Percentiles rank a stretch among this genome's conserved stretches.
Conservation (phyloP, 2,113 vertebrate genomes). For the Zosterops borbonicus region DNA sequence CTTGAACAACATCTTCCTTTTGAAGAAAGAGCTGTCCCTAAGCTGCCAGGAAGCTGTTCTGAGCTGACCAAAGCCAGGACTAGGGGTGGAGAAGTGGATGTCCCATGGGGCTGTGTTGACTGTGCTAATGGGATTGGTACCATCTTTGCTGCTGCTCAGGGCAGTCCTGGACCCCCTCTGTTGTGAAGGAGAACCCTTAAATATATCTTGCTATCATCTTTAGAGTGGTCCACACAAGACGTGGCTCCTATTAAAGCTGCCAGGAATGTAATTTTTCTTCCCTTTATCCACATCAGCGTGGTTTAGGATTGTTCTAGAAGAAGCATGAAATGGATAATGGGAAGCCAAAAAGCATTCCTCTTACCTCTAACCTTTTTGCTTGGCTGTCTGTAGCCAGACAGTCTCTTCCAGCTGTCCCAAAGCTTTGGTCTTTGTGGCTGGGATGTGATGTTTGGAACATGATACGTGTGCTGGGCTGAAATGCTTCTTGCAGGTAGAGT, state of each 20-base stretch:
- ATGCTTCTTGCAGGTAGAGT: background rate
- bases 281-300: background rate
- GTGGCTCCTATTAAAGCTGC: background rate
- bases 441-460: background rate
- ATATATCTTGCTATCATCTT: background rate
- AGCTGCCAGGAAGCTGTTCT: background rate
- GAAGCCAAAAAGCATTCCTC: background rate
- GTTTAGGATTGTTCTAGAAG: background rate
- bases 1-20: background rate
- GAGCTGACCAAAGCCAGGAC: background rate
- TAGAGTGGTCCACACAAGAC: background rate
- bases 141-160: background rate
- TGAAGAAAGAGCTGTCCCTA: accelerated
- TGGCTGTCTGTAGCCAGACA: background rate
- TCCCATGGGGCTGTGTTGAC: accelerated
- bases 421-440: conserved; percentile 11
- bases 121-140: background rate
- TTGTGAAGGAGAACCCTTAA: background rate
- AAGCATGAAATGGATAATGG: background rate
- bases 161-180: background rate
- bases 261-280: background rate
- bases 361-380: conserved; percentile 22
- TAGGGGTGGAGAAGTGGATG: background rate
- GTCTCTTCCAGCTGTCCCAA: background rate
- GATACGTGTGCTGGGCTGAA: background rate